Evolutionary conservation across 2,113 vertebrate species (phyloP).

Genomic region (Hassar affinis): DNA sequence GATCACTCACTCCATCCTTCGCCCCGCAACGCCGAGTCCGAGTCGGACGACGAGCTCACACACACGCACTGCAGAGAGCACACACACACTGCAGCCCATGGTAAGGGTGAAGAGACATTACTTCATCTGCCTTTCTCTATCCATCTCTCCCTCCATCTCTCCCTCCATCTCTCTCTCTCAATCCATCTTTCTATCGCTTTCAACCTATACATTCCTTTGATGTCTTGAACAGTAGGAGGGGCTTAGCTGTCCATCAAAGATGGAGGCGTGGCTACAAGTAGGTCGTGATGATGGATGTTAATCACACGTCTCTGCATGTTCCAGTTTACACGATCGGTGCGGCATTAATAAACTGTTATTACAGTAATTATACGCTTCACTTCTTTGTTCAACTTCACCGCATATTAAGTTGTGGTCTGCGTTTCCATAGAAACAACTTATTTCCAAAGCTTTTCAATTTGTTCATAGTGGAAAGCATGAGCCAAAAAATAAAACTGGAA

Average conservation of each 20-base stretch:
- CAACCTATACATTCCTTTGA: background rate
- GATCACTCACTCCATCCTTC: conserved; percentile 77
- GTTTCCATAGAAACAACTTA: background rate
- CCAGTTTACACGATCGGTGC: background rate
- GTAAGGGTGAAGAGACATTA: conserved; percentile 71
- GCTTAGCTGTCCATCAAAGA: background rate
- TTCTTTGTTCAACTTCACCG: background rate
- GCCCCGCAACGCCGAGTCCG: conserved; percentile 73
- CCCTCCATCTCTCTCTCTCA: conserved; percentile 32
- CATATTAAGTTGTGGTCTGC: background rate
- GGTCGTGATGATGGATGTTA: background rate
- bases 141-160: background rate
- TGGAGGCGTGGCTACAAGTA: background rate
- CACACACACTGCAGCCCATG: conserved; percentile 59
- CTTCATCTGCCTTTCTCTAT: conserved; percentile 31
- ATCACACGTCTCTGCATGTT: background rate
- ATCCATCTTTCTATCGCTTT: background rate
- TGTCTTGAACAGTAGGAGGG: background rate
- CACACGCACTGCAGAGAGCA: conserved; percentile 65
- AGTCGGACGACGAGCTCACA: conserved; percentile 75
- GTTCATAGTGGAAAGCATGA: background rate
- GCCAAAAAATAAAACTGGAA: background rate
- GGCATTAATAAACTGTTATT: background rate
- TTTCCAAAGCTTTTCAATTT: background rate
- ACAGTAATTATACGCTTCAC: background rate